phyloP scores from a whole-genome alignment of 2,797 vertebrate species.

The Apogon hyalosoma region DNA sequence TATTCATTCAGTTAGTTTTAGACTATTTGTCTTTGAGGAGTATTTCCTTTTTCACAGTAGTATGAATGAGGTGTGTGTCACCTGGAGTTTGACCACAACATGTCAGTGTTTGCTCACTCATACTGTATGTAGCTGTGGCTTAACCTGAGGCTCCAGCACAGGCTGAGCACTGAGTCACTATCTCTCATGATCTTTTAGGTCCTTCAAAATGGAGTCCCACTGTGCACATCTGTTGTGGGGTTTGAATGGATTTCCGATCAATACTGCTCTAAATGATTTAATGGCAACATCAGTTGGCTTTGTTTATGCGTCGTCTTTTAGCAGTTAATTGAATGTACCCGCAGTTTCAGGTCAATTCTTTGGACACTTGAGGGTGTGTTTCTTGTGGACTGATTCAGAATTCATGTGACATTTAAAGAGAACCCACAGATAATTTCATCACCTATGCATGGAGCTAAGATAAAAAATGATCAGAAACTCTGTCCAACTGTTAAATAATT shows the following conservation, averaged over 20 bases:
- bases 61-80: conserved; percentile 5
- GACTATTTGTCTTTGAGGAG: not conserved
- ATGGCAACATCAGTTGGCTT: not conserved
- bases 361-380: conserved; percentile 67
- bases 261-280: not conserved
- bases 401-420: not conserved
- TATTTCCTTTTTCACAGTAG: conserved; percentile 3
- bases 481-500: conserved; percentile 4
- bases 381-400: conserved; percentile 40
- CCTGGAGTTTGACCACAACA: conserved; percentile 35
- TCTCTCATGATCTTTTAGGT: conserved; percentile 30
- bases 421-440: not conserved
- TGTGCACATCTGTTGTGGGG: not conserved
- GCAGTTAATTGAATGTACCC: not conserved
- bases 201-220: conserved; percentile 60
- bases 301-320: not conserved
- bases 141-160: conserved; percentile 11
- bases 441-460: not conserved
- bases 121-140: conserved; percentile 12
- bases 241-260: conserved; percentile 13
- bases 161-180: conserved; percentile 19
- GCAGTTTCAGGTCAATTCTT: conserved; percentile 31
- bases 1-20: not conserved
- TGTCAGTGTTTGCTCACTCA: conserved; percentile 30
- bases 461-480: not conserved